Evolutionary conservation across 2,113 vertebrate species (phyloP).

Genomic region (Hypomesus transpacificus): DNA sequence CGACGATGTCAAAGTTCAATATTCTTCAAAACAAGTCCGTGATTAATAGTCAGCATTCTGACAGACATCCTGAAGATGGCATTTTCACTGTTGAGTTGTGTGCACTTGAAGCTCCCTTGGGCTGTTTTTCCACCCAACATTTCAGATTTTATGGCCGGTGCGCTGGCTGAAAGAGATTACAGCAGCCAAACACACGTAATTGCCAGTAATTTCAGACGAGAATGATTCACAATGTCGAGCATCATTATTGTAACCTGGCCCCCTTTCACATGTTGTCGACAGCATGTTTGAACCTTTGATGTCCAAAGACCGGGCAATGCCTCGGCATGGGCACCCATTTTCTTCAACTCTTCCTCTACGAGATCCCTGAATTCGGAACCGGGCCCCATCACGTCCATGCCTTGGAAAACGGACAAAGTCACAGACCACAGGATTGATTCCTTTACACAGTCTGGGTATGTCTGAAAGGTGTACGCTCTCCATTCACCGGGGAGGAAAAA

Average conservation of each 20-base stretch:
- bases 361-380: neutral
- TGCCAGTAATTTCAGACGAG: conserved; percentile 61
- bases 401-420: neutral
- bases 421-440: neutral
- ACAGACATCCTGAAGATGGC: conserved; percentile 51
- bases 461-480: conserved; percentile 9
- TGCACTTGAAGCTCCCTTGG: conserved; percentile 29
- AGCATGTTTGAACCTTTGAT: conserved; percentile 16
- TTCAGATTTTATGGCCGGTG: conserved; percentile 55
- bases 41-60: conserved; percentile 50
- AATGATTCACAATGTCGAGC: conserved; percentile 57
- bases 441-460: neutral
- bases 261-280: conserved; percentile 35
- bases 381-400: neutral
- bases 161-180: conserved; percentile 35
- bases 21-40: conserved; percentile 34
- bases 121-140: conserved; percentile 36
- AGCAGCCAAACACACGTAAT: conserved; percentile 51
- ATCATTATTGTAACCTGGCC: conserved; percentile 23
- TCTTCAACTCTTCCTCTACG: neutral
- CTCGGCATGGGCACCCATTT: neutral
- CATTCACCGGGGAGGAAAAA: conserved; percentile 7
- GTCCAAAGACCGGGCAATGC: conserved; percentile 15
- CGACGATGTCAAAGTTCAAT: conserved; percentile 27
- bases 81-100: conserved; percentile 44